A percentile compares a stretch with the other conserved stretches of the same genome.
phyloP scores from a whole-genome alignment of 2,113 vertebrate genomes.

The Irena cyanogastra region DNA sequence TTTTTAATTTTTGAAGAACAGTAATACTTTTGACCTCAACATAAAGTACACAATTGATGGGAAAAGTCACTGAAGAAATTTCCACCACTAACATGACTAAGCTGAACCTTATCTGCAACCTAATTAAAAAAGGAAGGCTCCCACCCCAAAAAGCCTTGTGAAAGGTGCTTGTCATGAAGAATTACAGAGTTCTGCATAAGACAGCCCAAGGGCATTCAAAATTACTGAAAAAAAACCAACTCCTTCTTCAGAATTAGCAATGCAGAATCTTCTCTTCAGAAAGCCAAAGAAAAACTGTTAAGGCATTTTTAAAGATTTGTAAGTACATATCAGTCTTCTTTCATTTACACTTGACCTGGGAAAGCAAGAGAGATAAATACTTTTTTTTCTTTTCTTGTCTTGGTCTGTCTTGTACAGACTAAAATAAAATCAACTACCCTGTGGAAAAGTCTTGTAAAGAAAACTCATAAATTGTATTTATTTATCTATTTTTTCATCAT shows the following conservation, averaged over 20 bases:
- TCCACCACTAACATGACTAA: background rate
- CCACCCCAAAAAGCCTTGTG: background rate
- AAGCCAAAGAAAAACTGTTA: background rate
- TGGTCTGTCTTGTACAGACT: background rate
- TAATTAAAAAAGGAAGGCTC: background rate
- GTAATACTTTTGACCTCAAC: background rate
- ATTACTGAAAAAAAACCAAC: background rate
- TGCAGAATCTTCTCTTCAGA: background rate
- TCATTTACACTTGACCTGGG: background rate
- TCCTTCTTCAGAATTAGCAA: background rate
- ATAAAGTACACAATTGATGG: background rate
- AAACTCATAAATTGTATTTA: slow-evolving; percentile 41
- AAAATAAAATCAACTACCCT: slow-evolving; percentile 42
- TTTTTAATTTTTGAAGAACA: background rate
- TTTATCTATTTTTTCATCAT: slow-evolving; percentile 51
- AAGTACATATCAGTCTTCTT: background rate
- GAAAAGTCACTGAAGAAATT: background rate
- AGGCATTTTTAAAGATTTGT: background rate
- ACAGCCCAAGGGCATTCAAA: background rate
- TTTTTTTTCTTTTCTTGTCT: background rate
- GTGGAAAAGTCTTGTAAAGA: slow-evolving; percentile 27
- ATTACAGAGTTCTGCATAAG: background rate
- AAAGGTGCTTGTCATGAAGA: background rate
- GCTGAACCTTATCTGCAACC: background rate
- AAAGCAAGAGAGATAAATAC: background rate